Conservation (phyloP, 2,888 invertebrate genomes). For the Physocephala rufipes region DNA sequence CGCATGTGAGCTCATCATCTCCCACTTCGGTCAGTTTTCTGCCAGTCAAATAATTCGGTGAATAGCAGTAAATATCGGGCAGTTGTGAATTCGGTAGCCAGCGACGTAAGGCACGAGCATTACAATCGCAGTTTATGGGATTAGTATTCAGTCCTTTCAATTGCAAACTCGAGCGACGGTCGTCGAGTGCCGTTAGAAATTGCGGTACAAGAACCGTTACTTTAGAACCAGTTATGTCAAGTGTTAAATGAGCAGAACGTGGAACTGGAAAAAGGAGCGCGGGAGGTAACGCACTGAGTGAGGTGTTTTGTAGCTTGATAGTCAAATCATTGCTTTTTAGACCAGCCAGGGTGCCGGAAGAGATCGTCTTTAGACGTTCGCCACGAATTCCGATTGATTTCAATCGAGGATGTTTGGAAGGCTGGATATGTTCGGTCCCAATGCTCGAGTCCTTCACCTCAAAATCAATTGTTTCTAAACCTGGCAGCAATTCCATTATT, state of each 20-base stretch:
- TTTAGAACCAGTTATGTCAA: conserved; percentile 83
- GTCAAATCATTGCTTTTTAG: conserved; percentile 76
- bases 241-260: conserved; percentile 79
- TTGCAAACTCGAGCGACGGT: conserved; percentile 78
- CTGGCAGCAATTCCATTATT: conserved; percentile 77
- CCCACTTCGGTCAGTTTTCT: conserved; percentile 78
- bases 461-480: conserved; percentile 80
- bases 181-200: conserved; percentile 82
- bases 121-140: conserved; percentile 87
- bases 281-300: conserved; percentile 79
- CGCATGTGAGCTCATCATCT: conserved; percentile 85
- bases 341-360: conserved; percentile 85
- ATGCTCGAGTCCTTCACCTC: conserved; percentile 87
- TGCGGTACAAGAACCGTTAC: conserved; percentile 81
- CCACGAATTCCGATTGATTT: conserved; percentile 80
- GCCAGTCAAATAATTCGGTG: conserved; percentile 76
- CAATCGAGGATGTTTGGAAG: conserved; percentile 81
- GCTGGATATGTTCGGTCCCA: conserved; percentile 82
- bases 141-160: conserved; percentile 80
- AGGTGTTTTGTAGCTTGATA: conserved; percentile 83
- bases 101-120: conserved; percentile 78
- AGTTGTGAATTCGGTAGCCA: conserved; percentile 78
- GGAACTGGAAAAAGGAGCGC: conserved; percentile 88
- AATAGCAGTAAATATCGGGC: conserved; percentile 72
- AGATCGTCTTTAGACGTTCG: conserved; percentile 77